phyloP scores from a whole-genome alignment of 2,888 invertebrate genomes.

The Sinelater perroti region DNA sequence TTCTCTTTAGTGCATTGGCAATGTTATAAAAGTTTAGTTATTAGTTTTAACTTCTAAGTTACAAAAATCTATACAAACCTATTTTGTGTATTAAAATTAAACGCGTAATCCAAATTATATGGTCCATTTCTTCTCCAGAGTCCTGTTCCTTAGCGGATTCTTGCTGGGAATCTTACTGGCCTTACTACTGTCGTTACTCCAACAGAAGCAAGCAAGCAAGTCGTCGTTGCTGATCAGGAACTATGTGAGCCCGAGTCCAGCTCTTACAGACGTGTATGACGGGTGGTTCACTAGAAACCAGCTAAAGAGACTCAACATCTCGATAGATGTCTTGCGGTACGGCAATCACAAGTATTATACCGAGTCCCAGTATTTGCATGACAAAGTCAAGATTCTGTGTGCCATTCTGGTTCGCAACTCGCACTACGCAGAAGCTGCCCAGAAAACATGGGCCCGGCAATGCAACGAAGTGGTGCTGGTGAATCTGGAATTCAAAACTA shows the following conservation, averaged over 20 bases:
- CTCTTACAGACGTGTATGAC: slow-evolving; percentile 26
- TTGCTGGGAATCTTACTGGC: slow-evolving; percentile 19
- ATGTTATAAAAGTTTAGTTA: no score
- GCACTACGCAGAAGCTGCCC: slow-evolving; percentile 45
- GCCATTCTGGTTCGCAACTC: slow-evolving; percentile 45
- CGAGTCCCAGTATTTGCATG: slow-evolving; percentile 46
- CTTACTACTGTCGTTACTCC: slow-evolving; percentile 6
- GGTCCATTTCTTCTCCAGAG: slow-evolving; percentile 21
- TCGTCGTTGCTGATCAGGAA: slow-evolving; percentile 1
- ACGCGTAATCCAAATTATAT: no score
- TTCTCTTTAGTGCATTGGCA: no score
- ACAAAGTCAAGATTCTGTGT: slow-evolving; percentile 45
- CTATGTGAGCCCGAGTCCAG: not conserved
- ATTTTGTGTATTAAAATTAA: no score
- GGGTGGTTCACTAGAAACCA: slow-evolving; percentile 23
- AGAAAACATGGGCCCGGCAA: slow-evolving; percentile 55
- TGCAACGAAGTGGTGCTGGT: slow-evolving; percentile 53
- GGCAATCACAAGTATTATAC: slow-evolving; percentile 22
- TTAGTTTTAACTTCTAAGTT: no score
- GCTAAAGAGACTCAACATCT: slow-evolving; percentile 14
- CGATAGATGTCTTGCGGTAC: slow-evolving; percentile 32
- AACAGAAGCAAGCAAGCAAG: slow-evolving; percentile 9
- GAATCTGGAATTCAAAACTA: slow-evolving; percentile 43
- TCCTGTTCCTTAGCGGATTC: slow-evolving; percentile 25
- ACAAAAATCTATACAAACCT: no score